Base-by-base conservation (phyloP, 2,113 vertebrate genomes). In the Apaloderma vittatum region DNA sequence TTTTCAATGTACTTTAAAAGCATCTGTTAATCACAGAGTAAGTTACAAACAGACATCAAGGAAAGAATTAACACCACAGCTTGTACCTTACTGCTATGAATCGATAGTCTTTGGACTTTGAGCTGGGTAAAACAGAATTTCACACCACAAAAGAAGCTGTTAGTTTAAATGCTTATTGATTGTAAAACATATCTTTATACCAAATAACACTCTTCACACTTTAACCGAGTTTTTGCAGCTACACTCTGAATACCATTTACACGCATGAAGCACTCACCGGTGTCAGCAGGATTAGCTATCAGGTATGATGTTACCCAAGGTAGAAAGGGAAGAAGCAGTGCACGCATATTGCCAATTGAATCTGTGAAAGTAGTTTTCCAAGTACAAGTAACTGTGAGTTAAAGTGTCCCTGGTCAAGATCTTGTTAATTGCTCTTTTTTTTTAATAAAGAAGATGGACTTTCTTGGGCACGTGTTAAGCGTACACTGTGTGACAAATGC, bases 1-100 rank as follows among this genome's bases (percentile, higher is more conserved):
- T 54, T 85, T 94, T 81, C n/a, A 52, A 82, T 22, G 8, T 34
- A 49, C 15, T 94, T 91, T 85, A 78, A 85, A 94, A 78, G 26
- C 34, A 85, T 55, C 65, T 93, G 62, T 89, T 96, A 89, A 95
- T 87, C 73, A 91, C 48, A 61, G 48, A 86, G 46, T n/a, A 89
- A 81, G 52, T 15, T 86, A n/a, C 36, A 84, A 77, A 74, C 17
- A 66, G 63, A 45, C 76, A 81, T 6, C n/a, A 82, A 78, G 61
- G 32, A 84, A 55, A 68, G 24, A 82, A 89, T 81, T 78, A 81
- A 65, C 45, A 87, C 36, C 36, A 40, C 49, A 87, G 36, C 27
- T 89, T 75, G 13, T 43, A 68, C 32, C 15, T 95, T 58, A 57
- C 8, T 76, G 26, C 49, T 90, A 82, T 5, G 2, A 91, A 94